phyloP scores from a whole-genome alignment of 2,797 vertebrate species.

The Chlorospingus flavigularis region DNA sequence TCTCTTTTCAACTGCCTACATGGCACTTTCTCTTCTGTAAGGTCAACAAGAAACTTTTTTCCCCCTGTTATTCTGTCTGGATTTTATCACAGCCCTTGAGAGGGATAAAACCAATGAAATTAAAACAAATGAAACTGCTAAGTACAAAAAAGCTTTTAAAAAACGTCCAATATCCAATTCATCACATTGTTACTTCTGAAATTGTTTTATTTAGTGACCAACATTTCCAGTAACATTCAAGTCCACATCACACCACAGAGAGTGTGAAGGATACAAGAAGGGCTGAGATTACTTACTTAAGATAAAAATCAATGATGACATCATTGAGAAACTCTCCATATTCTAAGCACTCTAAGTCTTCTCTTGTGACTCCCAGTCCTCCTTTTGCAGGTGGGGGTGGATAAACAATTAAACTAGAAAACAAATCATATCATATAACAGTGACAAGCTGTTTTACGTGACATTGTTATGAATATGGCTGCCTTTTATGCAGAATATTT shows the following conservation, averaged over 20 bases:
- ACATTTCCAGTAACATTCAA: neutral
- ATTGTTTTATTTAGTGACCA: neutral
- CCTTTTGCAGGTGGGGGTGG: constrained; percentile 89
- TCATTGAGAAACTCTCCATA: constrained; percentile 93
- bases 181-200: neutral
- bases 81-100: neutral
- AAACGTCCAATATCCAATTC: neutral
- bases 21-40: neutral
- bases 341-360: constrained; percentile 89
- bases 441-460: neutral
- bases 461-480: neutral
- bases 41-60: neutral
- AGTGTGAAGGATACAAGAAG: neutral
- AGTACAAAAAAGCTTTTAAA: neutral
- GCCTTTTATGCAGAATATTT: neutral
- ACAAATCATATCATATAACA: neutral
- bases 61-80: neutral
- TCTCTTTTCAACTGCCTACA: neutral
- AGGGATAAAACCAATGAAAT: neutral
- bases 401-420: constrained; percentile 90
- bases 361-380: constrained; percentile 87
- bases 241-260: neutral
- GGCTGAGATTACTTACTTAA: constrained; percentile 86
- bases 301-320: constrained; percentile 97
- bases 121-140: neutral